Evolutionary conservation across 2,888 invertebrate species (phyloP), one percentile per base, ranked within the genome.

Genomic region (Penaeus monodon): DNA sequence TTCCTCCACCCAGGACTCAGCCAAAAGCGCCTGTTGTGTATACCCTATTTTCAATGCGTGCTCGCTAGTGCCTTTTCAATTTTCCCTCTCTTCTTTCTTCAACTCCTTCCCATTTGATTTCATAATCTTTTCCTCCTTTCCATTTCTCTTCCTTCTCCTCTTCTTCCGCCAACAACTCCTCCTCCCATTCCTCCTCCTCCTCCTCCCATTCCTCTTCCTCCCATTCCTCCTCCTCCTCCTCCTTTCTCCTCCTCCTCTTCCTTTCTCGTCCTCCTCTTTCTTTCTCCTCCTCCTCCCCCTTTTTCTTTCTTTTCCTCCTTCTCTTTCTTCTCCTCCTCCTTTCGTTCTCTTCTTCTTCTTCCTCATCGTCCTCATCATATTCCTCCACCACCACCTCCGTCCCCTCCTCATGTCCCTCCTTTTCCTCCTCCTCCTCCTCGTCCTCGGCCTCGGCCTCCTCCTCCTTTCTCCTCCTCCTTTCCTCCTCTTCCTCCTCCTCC

Each of bases 201-300:
- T 27, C 44, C 44, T 44, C 77, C 44, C 27, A 29, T 74, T 74
- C 57, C 29, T 63, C 82, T 73, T 24, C 33, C 49, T 82, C 73
- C 57, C 49, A 29, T 27, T 27, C 73, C 57, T n/a, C 29, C 74
- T 73, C 17, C n/a, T 65, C 77, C n/a, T 77, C 64, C 64, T 57
- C 38, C 70, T 81, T n/a, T 70, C n/a, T 70, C 27, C 33, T 44
- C 44, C 4, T 49, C 29, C 10, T 33, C 33, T 33, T 1, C 33
- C 33, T 38, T 3, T 6, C n/a, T 38, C 33, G 4, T 2, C 33
- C 4, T 38, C 6, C 33, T 38, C 33, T 38, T 38, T 3, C 33
- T n/a, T 3, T 38, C 33, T 38, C 33, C 33, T 38, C 33, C 14
- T 38, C 2, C 17, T 6, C 33, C 3, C 33, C 3, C 3, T 33